Evolutionary conservation across 2,888 invertebrate genomes (phyloP).

Genomic region (Meta bourneti): DNA sequence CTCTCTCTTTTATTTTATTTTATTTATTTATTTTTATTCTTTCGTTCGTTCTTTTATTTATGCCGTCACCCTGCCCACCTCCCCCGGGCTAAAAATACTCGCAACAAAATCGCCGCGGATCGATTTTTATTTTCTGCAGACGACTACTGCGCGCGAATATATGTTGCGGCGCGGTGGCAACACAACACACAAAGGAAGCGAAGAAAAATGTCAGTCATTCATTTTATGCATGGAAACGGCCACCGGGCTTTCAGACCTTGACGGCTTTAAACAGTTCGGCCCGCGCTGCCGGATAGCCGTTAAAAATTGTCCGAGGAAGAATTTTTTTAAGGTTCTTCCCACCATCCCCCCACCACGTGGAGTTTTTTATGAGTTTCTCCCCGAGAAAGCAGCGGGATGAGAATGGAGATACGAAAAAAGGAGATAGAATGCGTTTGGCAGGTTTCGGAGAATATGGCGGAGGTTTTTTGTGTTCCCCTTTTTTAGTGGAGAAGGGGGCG

Average conservation of each 20-base stretch:
- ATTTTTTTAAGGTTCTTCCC: slow-evolving; percentile 17
- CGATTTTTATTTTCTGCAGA: slow-evolving; percentile 70
- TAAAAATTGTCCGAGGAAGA: slow-evolving; percentile 56
- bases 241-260: slow-evolving; percentile 50
- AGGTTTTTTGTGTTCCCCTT: slow-evolving; percentile 6
- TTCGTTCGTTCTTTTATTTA: slow-evolving; percentile 5
- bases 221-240: slow-evolving; percentile 68
- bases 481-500: neutral
- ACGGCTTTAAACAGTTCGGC: slow-evolving; percentile 59
- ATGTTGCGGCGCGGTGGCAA: slow-evolving; percentile 52
- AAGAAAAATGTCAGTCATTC: slow-evolving; percentile 70
- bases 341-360: neutral
- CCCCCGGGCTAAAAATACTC: slow-evolving; percentile 61
- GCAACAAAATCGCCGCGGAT: slow-evolving; percentile 59
- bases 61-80: neutral
- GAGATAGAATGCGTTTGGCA: slow-evolving; percentile 67
- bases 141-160: slow-evolving; percentile 34
- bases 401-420: slow-evolving; percentile 22
- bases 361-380: slow-evolving; percentile 52
- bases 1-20: slow-evolving; percentile 3
- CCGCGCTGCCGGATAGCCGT: slow-evolving; percentile 53
- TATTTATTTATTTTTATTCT: slow-evolving; percentile 21
- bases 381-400: slow-evolving; percentile 1
- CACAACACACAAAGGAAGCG: slow-evolving; percentile 46
- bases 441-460: slow-evolving; percentile 36